Evolutionary conservation across 2,113 vertebrate species (phyloP).

Genomic region (Perca fluviatilis): DNA sequence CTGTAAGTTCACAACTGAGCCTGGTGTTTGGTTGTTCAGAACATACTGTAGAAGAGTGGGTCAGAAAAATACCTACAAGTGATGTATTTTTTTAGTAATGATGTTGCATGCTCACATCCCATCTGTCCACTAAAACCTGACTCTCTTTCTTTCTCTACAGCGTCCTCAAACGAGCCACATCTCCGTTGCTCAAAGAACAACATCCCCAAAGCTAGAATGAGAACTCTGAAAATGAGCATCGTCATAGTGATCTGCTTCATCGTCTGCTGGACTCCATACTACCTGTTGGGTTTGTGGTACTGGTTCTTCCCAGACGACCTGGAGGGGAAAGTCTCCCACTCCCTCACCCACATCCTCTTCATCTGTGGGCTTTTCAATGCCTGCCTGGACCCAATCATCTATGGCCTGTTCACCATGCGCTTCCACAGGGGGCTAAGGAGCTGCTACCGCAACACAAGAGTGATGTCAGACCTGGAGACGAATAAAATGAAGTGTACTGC

Average conservation of each 20-base stretch:
- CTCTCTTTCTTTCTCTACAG: conserved; percentile 39
- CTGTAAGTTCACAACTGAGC: conserved; percentile 53
- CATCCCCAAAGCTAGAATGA: conserved; percentile 87
- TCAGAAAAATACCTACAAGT: background rate
- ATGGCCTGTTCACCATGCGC: conserved; percentile 84
- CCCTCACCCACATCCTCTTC: conserved; percentile 86
- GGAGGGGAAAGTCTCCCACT: conserved; percentile 83
- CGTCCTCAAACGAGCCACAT: conserved; percentile 72
- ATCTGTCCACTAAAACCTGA: background rate
- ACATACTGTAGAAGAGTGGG: background rate
- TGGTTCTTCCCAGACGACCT: conserved; percentile 87
- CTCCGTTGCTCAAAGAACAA: conserved; percentile 86
- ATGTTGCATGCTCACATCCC: background rate
- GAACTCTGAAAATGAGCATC: conserved; percentile 87
- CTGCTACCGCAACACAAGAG: conserved; percentile 15
- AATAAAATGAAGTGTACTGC: conserved; percentile 36
- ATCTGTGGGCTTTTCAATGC: conserved; percentile 87
- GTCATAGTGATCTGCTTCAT: conserved; percentile 87
- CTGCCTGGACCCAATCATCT: conserved; percentile 85
- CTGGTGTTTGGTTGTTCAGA: background rate
- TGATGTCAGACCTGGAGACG: conserved; percentile 17
- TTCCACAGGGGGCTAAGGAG: conserved; percentile 58
- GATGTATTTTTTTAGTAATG: background rate
- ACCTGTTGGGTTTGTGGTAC: conserved; percentile 88
- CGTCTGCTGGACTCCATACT: conserved; percentile 88